Evolutionary conservation across 1,140 invertebrate species (phyloP), one percentile per base, ranked within the genome.

Genomic region (Luehdorfia chinensis): DNA sequence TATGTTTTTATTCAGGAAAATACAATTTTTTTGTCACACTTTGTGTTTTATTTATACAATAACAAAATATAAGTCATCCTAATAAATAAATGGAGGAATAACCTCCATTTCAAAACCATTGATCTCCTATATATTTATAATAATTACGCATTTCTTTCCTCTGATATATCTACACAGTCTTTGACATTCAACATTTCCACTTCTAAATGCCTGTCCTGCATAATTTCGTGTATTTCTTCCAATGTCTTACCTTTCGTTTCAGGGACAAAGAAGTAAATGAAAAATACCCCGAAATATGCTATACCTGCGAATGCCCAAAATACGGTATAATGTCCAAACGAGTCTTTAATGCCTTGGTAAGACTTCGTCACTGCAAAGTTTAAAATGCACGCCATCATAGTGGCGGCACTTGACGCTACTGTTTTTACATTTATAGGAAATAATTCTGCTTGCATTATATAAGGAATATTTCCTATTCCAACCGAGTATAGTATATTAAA

Each of bases 211-310:
- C 15, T 47, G 1, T 39, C 57, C 14, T 62, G 50, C 47, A 85
- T 64, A 34, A 73, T 70, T 39, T 89, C 79, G 41, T 90, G 89
- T 25, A 94, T 92, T 57, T 95, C 91, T 46, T 93, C 87, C 28
- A 94, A 71, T 0, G 87, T 90, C 63, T 90, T 91, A 1, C 90
- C 91, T 59, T 92, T 94, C 1, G 93, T 94, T 67, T 94, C 94
- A 0, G 93, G 93, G 1, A 95, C 90, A 36, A 88, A 79, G 14
- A 92, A 89, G 19, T 80, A 72, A 13, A 90, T 88, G 55, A 94
- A 91, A 4, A 86, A 54, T 1, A 90, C 69, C 0, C 90, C 90
- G 0, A 86, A 4, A 32, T 88, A 88, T 8, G 88, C 90, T 11
- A 88, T 75, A n/a, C 59, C 11, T 0, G 88, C 88, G 44, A 90